Evolutionary conservation across 2,113 vertebrate genomes (phyloP), one percentile per base, ranked within the genome.

Genomic region (Damaliscus lunatus): DNA sequence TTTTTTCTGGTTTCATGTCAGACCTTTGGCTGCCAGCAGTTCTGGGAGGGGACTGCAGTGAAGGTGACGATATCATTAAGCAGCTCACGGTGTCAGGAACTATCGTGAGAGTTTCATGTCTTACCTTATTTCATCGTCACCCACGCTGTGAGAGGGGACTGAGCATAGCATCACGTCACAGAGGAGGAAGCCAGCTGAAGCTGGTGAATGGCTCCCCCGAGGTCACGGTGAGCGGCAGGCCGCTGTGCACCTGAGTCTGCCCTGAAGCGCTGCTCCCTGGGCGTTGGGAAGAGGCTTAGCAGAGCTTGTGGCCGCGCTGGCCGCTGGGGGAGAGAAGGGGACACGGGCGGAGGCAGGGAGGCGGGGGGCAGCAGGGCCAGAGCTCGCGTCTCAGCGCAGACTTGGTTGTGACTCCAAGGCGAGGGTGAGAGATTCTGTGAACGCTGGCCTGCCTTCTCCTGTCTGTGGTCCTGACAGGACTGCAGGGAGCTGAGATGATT

Each of bases 391-490:
- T 50, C 25, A 2, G 74, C 50, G 52, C 5, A 3, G 27, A 36
- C 31, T 5, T 5, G 15, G 8, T 0, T 23, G 82, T 5, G 91
- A 15, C 33, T 9, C 10, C 8, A 11, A 15, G 7, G n/a, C 7
- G 52, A 36, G 23, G 1, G 23, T 12, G 21, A 43, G 36, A 3
- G 40, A 7, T 1, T 6, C 77, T 9, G 5, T 62, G 40, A 27
- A 29, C 4, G 6, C 23, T 5, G 1, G 0, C 59, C 27, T 7
- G 0, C 71, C 31, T 11, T 7, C 36, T 9, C 43, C 21, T 3
- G 17, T n/a, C 17, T 1, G 27, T 8, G 33, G 33, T 2, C 23
- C 0, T 3, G 5, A 81, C 29, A 13, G 25, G 1, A 1, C 14
- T 5, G 4, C 13, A 1, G 59, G 52, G 21, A 62, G 52, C 33